Evolutionary conservation across 2,888 invertebrate genomes (phyloP).

Genomic region (Athalia cordata): DNA sequence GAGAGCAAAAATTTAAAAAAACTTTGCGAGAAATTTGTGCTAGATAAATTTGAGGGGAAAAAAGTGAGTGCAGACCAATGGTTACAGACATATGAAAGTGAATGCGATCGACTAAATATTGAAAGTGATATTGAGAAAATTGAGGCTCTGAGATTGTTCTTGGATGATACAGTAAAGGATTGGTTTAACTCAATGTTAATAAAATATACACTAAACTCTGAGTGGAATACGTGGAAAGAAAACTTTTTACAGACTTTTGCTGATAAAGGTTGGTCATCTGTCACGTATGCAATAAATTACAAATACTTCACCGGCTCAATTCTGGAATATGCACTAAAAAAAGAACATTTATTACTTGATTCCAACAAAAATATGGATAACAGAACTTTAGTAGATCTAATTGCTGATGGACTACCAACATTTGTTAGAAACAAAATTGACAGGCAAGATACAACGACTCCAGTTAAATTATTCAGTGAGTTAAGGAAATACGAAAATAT

Average conservation of each 20-base stretch:
- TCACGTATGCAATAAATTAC: conserved; percentile 43
- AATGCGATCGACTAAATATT: conserved; percentile 26
- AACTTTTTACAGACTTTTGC: conserved; percentile 44
- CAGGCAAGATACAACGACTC: conserved; percentile 17
- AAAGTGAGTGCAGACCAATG: conserved; percentile 42
- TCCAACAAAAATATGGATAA: conserved; percentile 36
- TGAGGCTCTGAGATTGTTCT: conserved; percentile 40
- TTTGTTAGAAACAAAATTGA: conserved; percentile 37
- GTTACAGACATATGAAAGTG: conserved; percentile 37
- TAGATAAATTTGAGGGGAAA: conserved; percentile 43
- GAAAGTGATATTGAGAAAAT: conserved; percentile 37
- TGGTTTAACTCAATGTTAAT: conserved; percentile 29
- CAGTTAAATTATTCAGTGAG: conserved; percentile 27
- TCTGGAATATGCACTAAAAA: conserved; percentile 46
- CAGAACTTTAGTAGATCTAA: conserved; percentile 28
- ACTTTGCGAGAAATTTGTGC: conserved; percentile 42
- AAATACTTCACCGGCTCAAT: conserved; percentile 42
- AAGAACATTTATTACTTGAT: conserved; percentile 42
- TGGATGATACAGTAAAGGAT: conserved; percentile 19
- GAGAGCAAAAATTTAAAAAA: conserved; percentile 44
- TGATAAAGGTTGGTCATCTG: conserved; percentile 36
- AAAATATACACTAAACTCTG: conserved; percentile 1
- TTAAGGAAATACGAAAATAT: conserved; percentile 2
- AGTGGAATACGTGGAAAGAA: conserved; percentile 42
- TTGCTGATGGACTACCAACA: conserved; percentile 34